Evolutionary conservation across 2,113 vertebrate genomes (phyloP), one percentile per base, ranked within the genome.

Genomic region (Pelecanus crispus): DNA sequence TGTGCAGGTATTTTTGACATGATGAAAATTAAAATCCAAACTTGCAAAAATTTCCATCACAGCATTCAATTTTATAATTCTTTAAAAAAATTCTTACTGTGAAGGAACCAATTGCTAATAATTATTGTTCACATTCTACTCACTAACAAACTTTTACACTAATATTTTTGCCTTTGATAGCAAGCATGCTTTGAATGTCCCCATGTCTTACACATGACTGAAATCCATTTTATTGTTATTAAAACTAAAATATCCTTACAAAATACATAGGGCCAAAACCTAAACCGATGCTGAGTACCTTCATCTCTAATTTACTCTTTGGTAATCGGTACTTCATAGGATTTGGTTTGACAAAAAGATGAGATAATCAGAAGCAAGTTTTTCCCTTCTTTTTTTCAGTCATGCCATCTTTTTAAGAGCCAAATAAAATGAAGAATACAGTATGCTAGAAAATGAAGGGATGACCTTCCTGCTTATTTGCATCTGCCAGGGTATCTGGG

Each of bases 391-490:
- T 89, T 56, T 56, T 50, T 36, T 9, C 16, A 40, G 55, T 28
- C 18, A 45, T 20, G 28, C 7, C 3, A 50, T 56, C 5, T 31
- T 40, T 96, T 68, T 62, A 49, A 94, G 22, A 88, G 67, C 16
- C 29, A 81, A 89, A 81, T 63, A 63, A 94, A 95, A 81, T n/a
- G 6, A 70, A 80, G 9, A 74, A 34, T 34, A 85, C 29, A 50
- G 24, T 19, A 49, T 73, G 18, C 25, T 62, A 49, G 47, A 91
- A 88, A 96, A 81, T 19, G 34, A 97, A 94, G 22, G 16, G 28
- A 70, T 73, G 38, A 85, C 8, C 53, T 95, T 95, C 81, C 80
- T 86, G 29, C 38, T 82, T 24, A 71, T 97, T 97, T 96, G 86
- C 81, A 95, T 96, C 53, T 40, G 44, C 31, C 2, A 28, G 86